A percentile compares a stretch with the other conserved stretches of the same genome.
phyloP scores from a whole-genome alignment of 1,140 invertebrate species.

The Triops cancriformis region DNA sequence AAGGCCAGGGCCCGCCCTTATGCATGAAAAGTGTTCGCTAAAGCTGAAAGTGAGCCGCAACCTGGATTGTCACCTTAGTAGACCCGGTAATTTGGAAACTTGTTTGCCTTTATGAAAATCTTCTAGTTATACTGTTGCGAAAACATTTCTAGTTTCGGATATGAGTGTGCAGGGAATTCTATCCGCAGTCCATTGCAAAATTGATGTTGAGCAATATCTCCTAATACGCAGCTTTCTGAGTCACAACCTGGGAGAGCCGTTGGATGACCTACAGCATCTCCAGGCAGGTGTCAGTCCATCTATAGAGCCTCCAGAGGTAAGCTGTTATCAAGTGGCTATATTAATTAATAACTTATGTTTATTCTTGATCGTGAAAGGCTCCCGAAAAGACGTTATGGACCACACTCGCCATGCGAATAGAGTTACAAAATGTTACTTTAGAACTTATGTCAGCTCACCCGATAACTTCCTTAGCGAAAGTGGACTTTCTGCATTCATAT shows the following conservation, averaged over 20 bases:
- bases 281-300: conserved; percentile 25
- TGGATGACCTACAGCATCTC: conserved; percentile 52
- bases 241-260: conserved; percentile 84
- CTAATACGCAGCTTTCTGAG: conserved; percentile 76
- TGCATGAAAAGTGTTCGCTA: conserved; percentile 70
- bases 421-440: conserved; percentile 79
- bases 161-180: conserved; percentile 73
- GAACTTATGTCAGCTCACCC: conserved; percentile 47
- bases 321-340: neutral
- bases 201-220: conserved; percentile 79
- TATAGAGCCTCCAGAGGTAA: neutral
- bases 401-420: conserved; percentile 65
- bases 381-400: conserved; percentile 49
- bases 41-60: conserved; percentile 74
- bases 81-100: conserved; percentile 42
- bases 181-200: conserved; percentile 70
- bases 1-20: conserved; percentile 49
- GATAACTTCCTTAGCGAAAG: conserved; percentile 62
- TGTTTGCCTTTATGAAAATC: neutral
- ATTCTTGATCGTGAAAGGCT: neutral
- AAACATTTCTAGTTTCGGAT: conserved; percentile 57
- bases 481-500: conserved; percentile 85
- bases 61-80: conserved; percentile 57
- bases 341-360: neutral
- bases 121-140: conserved; percentile 32